Evolutionary conservation across 1,140 invertebrate species (phyloP).

Genomic region (Camponotus vicinus): DNA sequence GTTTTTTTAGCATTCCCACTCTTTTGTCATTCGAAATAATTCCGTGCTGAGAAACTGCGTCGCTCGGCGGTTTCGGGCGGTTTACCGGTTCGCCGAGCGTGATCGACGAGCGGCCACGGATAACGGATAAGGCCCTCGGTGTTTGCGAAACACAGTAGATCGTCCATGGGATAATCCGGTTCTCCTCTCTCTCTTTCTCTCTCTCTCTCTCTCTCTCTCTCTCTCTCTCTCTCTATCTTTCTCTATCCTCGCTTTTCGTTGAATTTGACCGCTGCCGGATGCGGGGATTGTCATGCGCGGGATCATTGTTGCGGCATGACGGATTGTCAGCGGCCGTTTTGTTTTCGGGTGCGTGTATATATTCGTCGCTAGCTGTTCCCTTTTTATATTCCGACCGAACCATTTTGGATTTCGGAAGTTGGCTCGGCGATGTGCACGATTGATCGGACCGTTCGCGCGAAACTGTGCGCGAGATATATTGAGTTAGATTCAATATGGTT

Average conservation of each 20-base stretch:
- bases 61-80: conserved; percentile 44
- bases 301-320: conserved; percentile 62
- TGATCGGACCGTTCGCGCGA: conserved; percentile 42
- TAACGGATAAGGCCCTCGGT: conserved; percentile 57
- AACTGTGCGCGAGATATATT: conserved; percentile 34
- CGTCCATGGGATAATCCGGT: conserved; percentile 57
- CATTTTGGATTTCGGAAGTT: conserved; percentile 61
- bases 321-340: conserved; percentile 60
- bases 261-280: conserved; percentile 61
- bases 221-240: neutral
- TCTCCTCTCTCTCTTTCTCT: conserved; percentile 13
- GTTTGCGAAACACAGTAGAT: conserved; percentile 64
- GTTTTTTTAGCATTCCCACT: conserved; percentile 3
- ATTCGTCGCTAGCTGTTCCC: conserved; percentile 48
- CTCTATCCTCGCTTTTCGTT: conserved; percentile 40
- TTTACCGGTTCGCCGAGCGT: conserved; percentile 57
- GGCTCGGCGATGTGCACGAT: conserved; percentile 44
- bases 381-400: conserved; percentile 55
- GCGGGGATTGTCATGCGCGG: conserved; percentile 62
- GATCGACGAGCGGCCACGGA: conserved; percentile 56
- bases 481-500: conserved; percentile 50
- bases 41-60: conserved; percentile 23
- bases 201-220: neutral
- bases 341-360: conserved; percentile 48
- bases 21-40: conserved; percentile 43